Conservation (phyloP, 2,797 vertebrate genomes). For the Antrozous pallidus region DNA sequence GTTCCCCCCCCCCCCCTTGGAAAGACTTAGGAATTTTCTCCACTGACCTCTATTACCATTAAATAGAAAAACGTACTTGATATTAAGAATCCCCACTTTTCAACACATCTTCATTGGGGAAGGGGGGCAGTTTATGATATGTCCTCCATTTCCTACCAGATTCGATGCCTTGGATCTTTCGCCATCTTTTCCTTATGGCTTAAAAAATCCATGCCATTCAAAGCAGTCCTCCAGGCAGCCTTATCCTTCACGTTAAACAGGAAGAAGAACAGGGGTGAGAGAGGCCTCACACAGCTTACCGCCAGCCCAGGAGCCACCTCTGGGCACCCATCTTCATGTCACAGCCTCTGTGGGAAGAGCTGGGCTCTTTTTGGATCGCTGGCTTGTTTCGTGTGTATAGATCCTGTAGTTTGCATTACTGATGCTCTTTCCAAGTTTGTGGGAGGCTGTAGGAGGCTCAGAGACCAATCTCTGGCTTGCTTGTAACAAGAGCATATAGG, state of each 20-base stretch:
- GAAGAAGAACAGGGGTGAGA: neutral
- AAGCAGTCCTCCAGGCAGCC: neutral
- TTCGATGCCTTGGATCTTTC: neutral
- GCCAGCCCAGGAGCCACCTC: neutral
- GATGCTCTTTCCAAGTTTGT: neutral
- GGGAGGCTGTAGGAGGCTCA: neutral
- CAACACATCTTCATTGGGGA: neutral
- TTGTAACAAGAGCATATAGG: neutral
- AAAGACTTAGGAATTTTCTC: neutral
- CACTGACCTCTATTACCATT: neutral
- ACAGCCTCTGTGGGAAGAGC: neutral
- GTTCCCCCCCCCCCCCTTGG: neutral
- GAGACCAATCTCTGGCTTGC: neutral
- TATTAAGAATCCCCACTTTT: neutral
- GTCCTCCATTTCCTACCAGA: neutral
- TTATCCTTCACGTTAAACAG: neutral
- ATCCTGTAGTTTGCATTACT: too few relatives aligned
- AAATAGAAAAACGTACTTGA: neutral
- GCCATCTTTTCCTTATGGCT: neutral
- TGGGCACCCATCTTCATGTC: rapidly evolving
- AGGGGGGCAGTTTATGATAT: neutral
- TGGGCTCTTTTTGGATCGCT: neutral
- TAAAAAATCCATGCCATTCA: neutral
- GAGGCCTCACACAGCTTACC: rapidly evolving
- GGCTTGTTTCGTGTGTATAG: neutral